These are phyloP conservation scores for Halocaridina rubra DNA, from an alignment of 2,888 invertebrate genomes.

Conservation along the genomic window DNA sequence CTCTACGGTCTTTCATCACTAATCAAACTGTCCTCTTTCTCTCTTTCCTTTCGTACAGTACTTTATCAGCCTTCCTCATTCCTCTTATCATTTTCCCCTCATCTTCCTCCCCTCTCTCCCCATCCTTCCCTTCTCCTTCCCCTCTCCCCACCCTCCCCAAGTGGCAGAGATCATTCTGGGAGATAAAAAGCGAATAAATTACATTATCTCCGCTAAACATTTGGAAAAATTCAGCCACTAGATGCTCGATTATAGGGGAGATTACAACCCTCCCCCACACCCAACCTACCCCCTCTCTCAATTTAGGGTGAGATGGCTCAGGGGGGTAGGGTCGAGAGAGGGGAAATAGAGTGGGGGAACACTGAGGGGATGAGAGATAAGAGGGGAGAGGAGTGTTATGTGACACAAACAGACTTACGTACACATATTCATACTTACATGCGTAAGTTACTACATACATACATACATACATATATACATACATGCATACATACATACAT, in stretches of 20 bases:
- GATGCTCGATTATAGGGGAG: slow-evolving; percentile 41
- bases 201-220: slow-evolving; percentile 48
- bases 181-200: slow-evolving; percentile 38
- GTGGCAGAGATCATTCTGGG: neutral
- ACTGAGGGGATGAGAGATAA: neutral
- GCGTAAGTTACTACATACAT: too few species aligned
- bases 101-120: neutral
- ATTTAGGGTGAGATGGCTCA: neutral
- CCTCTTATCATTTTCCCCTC: neutral
- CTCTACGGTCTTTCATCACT: too few species aligned
- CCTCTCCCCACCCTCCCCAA: neutral
- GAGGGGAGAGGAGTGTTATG: too few species aligned
- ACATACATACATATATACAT: too few species aligned
- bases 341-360: neutral
- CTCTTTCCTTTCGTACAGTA: neutral
- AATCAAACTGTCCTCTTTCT: neutral
- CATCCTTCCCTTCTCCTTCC: neutral
- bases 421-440: too few species aligned
- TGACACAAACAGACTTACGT: too few species aligned
- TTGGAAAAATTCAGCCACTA: slow-evolving; percentile 50
- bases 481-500: too few species aligned
- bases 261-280: too few species aligned
- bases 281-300: too few species aligned
- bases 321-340: neutral
- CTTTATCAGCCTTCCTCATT: neutral